Evolutionary conservation across 2,113 vertebrate species (phyloP).

Genomic region (Hepsetus odoe): DNA sequence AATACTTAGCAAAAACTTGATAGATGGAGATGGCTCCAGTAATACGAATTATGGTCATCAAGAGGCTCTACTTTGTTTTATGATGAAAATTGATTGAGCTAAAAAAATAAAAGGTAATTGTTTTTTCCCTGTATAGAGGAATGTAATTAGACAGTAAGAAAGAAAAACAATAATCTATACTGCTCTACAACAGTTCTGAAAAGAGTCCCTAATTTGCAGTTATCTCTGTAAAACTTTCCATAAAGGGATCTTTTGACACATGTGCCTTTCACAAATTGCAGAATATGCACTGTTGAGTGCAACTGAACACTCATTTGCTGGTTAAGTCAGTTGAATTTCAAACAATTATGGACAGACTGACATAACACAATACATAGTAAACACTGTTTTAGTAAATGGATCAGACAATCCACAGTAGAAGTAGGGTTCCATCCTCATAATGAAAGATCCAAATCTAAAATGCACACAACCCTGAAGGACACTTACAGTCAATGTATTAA

Average conservation of each 20-base stretch:
- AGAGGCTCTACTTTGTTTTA: slow-evolving; percentile 37
- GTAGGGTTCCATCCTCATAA: no score
- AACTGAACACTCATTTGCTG: neutral
- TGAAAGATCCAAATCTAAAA: no score
- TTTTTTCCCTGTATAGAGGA: slow-evolving; percentile 42
- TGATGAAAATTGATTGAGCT: slow-evolving; percentile 49
- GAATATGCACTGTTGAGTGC: slow-evolving; percentile 2
- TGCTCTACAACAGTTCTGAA: slow-evolving; percentile 28
- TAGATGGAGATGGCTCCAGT: slow-evolving; percentile 31
- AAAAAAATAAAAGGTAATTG: slow-evolving; percentile 44
- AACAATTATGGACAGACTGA: neutral
- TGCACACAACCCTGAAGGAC: no score
- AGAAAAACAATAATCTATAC: slow-evolving; percentile 44
- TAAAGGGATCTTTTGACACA: slow-evolving; percentile 2
- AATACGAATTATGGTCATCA: slow-evolving; percentile 51
- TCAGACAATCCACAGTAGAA: neutral
- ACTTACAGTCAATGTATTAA: no score
- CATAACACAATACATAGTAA: neutral
- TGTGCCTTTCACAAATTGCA: neutral
- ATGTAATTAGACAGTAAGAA: slow-evolving; percentile 46
- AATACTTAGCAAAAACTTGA: slow-evolving; percentile 35
- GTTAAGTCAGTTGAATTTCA: neutral
- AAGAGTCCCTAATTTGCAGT: slow-evolving; percentile 14
- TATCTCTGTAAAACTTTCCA: slow-evolving; percentile 5
- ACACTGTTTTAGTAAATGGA: neutral